Conservation (phyloP, 2,797 vertebrate species). For the Botia kubotai region DNA sequence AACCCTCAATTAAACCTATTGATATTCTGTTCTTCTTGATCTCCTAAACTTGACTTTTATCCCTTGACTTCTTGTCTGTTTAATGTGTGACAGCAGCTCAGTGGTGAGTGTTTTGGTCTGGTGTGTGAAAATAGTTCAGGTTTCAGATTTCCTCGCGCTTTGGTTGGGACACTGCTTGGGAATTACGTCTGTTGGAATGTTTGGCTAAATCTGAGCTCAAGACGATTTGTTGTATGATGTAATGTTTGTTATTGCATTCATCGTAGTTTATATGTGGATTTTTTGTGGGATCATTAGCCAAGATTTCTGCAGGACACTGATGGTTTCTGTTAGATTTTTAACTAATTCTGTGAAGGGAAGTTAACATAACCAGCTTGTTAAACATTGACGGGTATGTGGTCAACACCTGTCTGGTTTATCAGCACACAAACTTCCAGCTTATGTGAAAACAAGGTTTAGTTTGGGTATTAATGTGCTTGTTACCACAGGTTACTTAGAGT, state of each 20-base stretch:
- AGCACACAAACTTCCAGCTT: not conserved
- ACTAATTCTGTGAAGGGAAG: not conserved
- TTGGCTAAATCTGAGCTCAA: constrained; percentile 24
- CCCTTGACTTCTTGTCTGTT: constrained; percentile 43
- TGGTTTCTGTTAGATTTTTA: not conserved
- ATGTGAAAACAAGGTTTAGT: not conserved
- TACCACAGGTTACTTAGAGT: too few relatives aligned
- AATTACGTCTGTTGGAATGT: constrained; percentile 36
- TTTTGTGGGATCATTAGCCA: not conserved
- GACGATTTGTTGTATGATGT: constrained; percentile 8
- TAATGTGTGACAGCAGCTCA: constrained; percentile 38
- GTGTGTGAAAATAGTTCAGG: constrained; percentile 33
- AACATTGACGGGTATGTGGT: not conserved
- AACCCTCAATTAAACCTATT: constrained; percentile 26
- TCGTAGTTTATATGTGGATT: not conserved
- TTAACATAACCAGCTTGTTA: not conserved
- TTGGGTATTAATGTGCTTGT: too few relatives aligned
- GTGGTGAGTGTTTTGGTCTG: not conserved
- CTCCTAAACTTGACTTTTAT: constrained; percentile 42
- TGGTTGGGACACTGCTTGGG: constrained; percentile 7
- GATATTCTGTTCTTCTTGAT: constrained; percentile 20
- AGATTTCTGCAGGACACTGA: not conserved
- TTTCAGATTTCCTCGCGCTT: constrained; percentile 20
- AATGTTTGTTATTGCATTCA: constrained; percentile 4
- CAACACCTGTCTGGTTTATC: not conserved